Conservation (phyloP, 2,113 vertebrate species). For the Eptesicus fuscus region DNA sequence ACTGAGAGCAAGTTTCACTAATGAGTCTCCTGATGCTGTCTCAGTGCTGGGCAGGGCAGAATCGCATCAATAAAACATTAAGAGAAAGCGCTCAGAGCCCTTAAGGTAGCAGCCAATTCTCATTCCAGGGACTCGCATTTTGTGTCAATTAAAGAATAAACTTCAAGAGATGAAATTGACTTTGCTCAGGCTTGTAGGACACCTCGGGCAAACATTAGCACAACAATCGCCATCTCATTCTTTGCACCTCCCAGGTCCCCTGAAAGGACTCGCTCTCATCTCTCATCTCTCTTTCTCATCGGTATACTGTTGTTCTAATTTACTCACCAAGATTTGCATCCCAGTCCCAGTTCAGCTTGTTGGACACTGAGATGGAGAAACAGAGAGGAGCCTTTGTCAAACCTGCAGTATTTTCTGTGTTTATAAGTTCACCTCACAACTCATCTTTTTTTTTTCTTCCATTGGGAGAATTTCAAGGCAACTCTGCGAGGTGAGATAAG, state of each 20-base stretch:
- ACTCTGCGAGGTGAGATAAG: background rate
- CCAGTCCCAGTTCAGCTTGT: background rate
- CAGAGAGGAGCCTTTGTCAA: background rate
- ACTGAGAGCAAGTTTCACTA: constrained; percentile 46
- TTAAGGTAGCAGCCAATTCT: constrained; percentile 55
- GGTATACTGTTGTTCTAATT: constrained; percentile 20
- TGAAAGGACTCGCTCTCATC: background rate
- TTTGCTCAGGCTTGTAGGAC: constrained; percentile 35
- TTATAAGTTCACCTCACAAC: background rate
- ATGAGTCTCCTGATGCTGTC: constrained; percentile 67
- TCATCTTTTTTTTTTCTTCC: background rate
- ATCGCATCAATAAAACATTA: constrained; percentile 72
- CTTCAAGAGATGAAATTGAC: constrained; percentile 55
- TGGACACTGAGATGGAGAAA: background rate
- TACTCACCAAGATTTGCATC: background rate
- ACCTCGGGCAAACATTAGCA: constrained; percentile 61
- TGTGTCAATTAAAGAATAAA: constrained; percentile 70
- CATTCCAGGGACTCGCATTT: constrained; percentile 57
- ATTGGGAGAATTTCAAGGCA: constrained; percentile 10
- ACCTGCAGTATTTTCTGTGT: background rate
- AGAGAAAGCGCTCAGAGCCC: constrained; percentile 30
- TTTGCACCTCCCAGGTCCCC: background rate
- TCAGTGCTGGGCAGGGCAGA: constrained; percentile 8
- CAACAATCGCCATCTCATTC: constrained; percentile 1
- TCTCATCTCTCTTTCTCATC: background rate